Conservation (phyloP, 2,797 vertebrate genomes). For the Lutjanus argentimaculatus region DNA sequence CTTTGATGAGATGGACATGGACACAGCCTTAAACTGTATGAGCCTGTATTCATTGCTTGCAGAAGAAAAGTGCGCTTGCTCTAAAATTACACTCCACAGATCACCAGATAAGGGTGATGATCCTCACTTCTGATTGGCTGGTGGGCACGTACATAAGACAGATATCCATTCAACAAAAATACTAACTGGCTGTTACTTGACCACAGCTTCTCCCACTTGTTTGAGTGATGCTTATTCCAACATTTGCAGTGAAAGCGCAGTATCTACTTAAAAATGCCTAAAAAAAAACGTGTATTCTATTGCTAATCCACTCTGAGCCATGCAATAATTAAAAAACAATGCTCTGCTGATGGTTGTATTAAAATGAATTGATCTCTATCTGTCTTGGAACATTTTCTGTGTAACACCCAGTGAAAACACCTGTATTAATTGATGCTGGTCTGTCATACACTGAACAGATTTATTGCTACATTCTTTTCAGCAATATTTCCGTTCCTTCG, state of each 20-base stretch:
- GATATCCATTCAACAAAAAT: neutral
- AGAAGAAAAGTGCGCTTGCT: too few species aligned
- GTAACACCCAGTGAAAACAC: neutral
- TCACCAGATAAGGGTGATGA: too few species aligned
- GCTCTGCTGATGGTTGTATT: neutral
- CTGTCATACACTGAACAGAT: slow-evolving; percentile 10
- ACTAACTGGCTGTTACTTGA: neutral
- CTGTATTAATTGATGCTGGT: slow-evolving; percentile 10
- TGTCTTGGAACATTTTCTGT: neutral
- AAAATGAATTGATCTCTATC: neutral
- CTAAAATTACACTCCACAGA: too few species aligned
- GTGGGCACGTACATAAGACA: neutral
- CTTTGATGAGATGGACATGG: too few species aligned
- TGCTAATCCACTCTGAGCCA: slow-evolving; percentile 11
- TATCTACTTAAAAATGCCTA: neutral
- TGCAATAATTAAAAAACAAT: slow-evolving; percentile 14
- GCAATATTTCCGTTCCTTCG: slow-evolving; percentile 47
- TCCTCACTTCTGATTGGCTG: slow-evolving; percentile 4
- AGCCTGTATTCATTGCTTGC: too few species aligned
- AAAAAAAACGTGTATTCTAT: neutral
- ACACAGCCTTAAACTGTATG: too few species aligned
- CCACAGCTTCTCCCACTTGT: slow-evolving; percentile 5
- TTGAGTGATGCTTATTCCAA: slow-evolving; percentile 5
- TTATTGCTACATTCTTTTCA: slow-evolving; percentile 23
- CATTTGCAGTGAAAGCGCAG: neutral